Evolutionary conservation across 2,113 vertebrate species (phyloP).

Genomic region (Apeltes quadracus): DNA sequence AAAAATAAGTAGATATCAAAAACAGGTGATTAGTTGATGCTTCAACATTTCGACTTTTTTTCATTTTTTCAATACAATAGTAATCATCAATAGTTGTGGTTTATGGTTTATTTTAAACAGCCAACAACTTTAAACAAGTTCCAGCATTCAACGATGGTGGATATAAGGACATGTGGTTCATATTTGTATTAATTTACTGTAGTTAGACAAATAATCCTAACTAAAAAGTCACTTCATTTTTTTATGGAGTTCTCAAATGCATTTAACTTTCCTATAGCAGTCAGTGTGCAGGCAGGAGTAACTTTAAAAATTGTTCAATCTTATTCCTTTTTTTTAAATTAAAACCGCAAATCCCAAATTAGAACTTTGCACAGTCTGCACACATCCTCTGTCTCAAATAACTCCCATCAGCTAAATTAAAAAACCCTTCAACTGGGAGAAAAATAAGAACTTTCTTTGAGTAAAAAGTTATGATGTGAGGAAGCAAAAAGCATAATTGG

Average conservation of each 20-base stretch:
- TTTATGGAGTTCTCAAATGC: not conserved
- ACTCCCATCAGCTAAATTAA: too few relatives aligned
- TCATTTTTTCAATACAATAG: not conserved
- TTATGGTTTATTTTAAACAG: not conserved
- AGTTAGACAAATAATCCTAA: not conserved
- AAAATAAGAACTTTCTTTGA: too few relatives aligned
- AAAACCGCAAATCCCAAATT: too few relatives aligned
- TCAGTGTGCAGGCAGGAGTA: not conserved
- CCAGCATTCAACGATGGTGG: not conserved
- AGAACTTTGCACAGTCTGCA: too few relatives aligned
- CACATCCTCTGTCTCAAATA: too few relatives aligned
- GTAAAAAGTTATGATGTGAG: slow-evolving; percentile 5
- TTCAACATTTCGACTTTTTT: too few relatives aligned
- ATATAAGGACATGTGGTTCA: not conserved
- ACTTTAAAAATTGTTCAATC: too few relatives aligned
- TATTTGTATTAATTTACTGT: not conserved
- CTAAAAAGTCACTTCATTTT: not conserved
- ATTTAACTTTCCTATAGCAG: not conserved
- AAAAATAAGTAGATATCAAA: too few relatives aligned
- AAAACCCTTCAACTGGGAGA: not conserved
- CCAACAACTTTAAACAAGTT: too few relatives aligned
- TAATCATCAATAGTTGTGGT: too few relatives aligned
- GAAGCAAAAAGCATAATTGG: slow-evolving; percentile 7
- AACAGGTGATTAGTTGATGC: too few relatives aligned
- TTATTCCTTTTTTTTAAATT: too few relatives aligned